Evolutionary conservation across 2,888 invertebrate genomes (phyloP), one percentile per base, ranked within the genome.

Genomic region (Agapetus fuscipes): DNA sequence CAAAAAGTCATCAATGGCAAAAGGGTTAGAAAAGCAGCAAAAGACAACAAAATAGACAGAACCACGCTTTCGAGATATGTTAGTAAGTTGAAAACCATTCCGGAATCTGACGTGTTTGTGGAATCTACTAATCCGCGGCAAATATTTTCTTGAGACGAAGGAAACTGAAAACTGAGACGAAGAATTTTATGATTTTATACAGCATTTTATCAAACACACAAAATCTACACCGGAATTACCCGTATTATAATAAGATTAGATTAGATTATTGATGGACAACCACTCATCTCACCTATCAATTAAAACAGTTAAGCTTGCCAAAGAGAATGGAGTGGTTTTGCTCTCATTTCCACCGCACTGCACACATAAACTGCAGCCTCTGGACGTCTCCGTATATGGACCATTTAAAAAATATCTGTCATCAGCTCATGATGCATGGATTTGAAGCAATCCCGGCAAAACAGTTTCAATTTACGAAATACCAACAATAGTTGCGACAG

Each of bases 271-370:
- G n/a, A n/a, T 54, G 2, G 52, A 53, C 37, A 53, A 53, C 34
- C 53, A 52, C 30, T 29, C 28, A 5, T 51, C 50, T 7, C 51
- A 52, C 27, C 17, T 51, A 3, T 30, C 34, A 25, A 45, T 51
- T 13, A 17, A 27, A 27, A 10, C 15, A 13, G n/a, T 34, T 6
- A 28, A 34, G 9, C 16, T 27, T 13, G 2, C 15, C 2, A 34
- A 14, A 24, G 16, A 15, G 9, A 51, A 51, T 34, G 33, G 27
- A 10, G 38, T 50, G n/a, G 29, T 48, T n/a, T 28, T 51, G 34
- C 28, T 48, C 7, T 48, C 48, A 3, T 51, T 50, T 29, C 49
- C 50, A 6, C 50, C 48, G 10, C 50, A 50, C 30, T 49, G 49
- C 30, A 43, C 47, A 5, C 50, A 50, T 20, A n/a, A 17, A 3